Evolutionary conservation across 2,888 invertebrate species (phyloP).

Genomic region (Cerastis rubricosa): DNA sequence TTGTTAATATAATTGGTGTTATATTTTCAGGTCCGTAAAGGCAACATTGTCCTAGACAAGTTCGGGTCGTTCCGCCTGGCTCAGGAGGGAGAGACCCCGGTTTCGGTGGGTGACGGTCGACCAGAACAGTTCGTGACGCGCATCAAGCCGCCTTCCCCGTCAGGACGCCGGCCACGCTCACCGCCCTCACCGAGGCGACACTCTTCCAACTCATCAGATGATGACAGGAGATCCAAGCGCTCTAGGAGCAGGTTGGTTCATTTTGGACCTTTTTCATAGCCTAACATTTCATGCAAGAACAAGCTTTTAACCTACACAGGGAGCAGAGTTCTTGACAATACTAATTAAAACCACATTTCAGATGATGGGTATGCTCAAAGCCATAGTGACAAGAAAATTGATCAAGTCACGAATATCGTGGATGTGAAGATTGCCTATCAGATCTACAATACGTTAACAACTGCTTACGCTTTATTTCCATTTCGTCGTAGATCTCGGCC

Average conservation of each 20-base stretch:
- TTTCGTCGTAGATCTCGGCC: slow-evolving; percentile 88
- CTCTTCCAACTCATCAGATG: slow-evolving; percentile 86
- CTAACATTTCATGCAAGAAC: not conserved
- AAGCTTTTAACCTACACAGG: slow-evolving; percentile 28
- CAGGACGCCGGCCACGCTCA: slow-evolving; percentile 84
- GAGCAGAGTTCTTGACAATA: slow-evolving; percentile 33
- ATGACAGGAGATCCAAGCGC: slow-evolving; percentile 82
- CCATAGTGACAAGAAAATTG: slow-evolving; percentile 1
- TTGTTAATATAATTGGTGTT: not conserved
- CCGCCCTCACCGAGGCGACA: slow-evolving; percentile 86
- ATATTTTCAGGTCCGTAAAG: slow-evolving; percentile 86
- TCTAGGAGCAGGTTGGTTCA: slow-evolving; percentile 83
- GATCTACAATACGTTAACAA: not conserved
- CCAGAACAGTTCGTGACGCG: slow-evolving; percentile 90
- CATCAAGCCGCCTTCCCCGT: slow-evolving; percentile 85
- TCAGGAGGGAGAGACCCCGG: slow-evolving; percentile 89
- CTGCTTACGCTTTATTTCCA: not conserved
- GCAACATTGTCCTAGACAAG: slow-evolving; percentile 93
- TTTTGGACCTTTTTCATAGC: slow-evolving; percentile 10
- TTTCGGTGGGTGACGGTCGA: slow-evolving; percentile 86
- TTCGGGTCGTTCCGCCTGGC: slow-evolving; percentile 93
- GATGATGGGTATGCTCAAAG: slow-evolving; percentile 16
- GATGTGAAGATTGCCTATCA: not conserved
- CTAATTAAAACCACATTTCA: slow-evolving; percentile 20
- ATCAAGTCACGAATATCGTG: not conserved